phyloP scores from a whole-genome alignment of 1,140 invertebrate genomes.

The Aphidius ervi region DNA sequence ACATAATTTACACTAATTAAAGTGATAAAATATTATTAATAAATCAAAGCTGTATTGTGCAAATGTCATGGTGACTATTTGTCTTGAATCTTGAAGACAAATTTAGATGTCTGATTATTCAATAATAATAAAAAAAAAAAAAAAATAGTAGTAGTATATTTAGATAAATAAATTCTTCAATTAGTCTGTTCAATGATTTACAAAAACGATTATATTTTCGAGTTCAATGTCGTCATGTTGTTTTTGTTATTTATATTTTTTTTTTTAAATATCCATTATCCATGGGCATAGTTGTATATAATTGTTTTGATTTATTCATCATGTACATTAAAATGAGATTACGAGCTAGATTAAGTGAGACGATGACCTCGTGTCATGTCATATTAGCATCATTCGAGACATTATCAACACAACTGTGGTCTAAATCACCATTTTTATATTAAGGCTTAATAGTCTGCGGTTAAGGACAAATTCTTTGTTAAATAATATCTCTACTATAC shows the following conservation, averaged over 20 bases:
- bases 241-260: no score
- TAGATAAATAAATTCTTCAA: not conserved
- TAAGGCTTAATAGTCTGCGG: not conserved
- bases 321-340: conserved; percentile 6
- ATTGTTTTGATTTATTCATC: no score
- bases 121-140: no score
- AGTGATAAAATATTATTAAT: no score
- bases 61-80: not conserved
- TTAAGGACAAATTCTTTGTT: no score
- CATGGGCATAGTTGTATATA: no score
- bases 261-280: no score
- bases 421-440: conserved; percentile 10
- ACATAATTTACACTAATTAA: no score
- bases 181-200: not conserved
- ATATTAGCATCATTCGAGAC: conserved; percentile 6
- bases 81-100: no score
- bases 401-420: not conserved
- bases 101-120: no score
- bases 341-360: conserved; percentile 4
- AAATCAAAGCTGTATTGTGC: conserved; percentile 12
- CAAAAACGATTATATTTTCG: conserved; percentile 5
- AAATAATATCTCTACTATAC: no score
- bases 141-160: not conserved
- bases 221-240: no score
- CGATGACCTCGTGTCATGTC: conserved; percentile 5